Evolutionary conservation across 2,113 vertebrate species (phyloP).

Genomic region (Tenebrosternarchus preto): DNA sequence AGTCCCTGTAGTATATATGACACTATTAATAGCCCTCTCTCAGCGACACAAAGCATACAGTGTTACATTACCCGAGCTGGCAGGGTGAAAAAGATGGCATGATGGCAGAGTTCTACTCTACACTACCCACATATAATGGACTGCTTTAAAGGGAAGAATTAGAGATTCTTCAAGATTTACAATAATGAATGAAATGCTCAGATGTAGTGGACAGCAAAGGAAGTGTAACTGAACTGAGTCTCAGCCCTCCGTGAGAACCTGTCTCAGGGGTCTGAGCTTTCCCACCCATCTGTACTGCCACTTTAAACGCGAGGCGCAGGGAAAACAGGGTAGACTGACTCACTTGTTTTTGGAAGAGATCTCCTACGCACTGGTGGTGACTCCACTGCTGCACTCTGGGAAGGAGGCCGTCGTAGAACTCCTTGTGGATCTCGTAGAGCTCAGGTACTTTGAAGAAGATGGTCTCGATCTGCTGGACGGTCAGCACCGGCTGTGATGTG

Average conservation of each 20-base stretch:
- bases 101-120: constrained; percentile 52
- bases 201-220: neutral
- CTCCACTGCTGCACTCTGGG: constrained; percentile 96
- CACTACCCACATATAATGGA: constrained; percentile 30
- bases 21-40: constrained; percentile 71
- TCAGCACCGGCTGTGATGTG: constrained; percentile 94
- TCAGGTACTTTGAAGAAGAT: constrained; percentile 99
- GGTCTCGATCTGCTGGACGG: constrained; percentile 92
- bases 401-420: constrained; percentile 92
- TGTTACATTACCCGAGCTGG: constrained; percentile 57
- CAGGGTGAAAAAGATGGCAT: constrained; percentile 61
- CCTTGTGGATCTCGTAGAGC: constrained; percentile 96
- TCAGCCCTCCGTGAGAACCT: neutral
- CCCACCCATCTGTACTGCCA: neutral
- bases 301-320: neutral
- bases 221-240: neutral
- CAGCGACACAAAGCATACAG: constrained; percentile 69
- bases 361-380: constrained; percentile 92
- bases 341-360: constrained; percentile 98
- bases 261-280: no score
- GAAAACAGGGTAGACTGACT: constrained; percentile 50
- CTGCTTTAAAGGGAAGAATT: constrained; percentile 61
- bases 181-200: constrained; percentile 53
- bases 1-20: constrained; percentile 21
- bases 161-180: constrained; percentile 65